These are phyloP conservation scores for Ornithorhynchus anatinus DNA, from an alignment of 2,113 vertebrate genomes.

Conservation along the genomic window DNA sequence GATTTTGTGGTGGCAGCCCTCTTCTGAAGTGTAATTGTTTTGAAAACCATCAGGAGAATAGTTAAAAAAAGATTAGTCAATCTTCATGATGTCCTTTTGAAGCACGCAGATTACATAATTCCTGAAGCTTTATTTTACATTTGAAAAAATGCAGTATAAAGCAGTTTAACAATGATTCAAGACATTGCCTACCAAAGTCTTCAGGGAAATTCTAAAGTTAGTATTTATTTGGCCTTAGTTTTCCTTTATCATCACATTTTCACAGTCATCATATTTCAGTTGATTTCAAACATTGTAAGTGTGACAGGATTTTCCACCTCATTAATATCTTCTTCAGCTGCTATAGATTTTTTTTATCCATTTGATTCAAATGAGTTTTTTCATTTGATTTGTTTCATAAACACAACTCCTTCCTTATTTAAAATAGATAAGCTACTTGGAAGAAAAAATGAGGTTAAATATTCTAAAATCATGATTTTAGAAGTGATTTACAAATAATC, in stretches of 20 bases:
- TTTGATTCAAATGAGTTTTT: not conserved
- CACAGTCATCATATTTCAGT: not conserved
- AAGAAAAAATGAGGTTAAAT: constrained; percentile 2
- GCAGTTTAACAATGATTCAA: constrained; percentile 41
- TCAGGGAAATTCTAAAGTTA: constrained; percentile 16
- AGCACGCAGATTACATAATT: constrained; percentile 61
- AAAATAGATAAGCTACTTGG: not conserved
- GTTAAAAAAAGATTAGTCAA: constrained; percentile 51
- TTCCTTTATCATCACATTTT: not conserved
- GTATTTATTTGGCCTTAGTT: not conserved
- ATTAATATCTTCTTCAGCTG: not conserved
- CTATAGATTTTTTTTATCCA: not conserved
- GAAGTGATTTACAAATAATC: constrained; percentile 57
- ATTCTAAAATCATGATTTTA: constrained; percentile 51
- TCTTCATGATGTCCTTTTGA: constrained; percentile 62
- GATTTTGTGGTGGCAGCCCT: constrained; percentile 32
- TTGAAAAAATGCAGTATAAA: constrained; percentile 27
- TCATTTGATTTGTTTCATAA: constrained; percentile 16
- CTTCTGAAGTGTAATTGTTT: constrained; percentile 33
- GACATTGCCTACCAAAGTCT: constrained; percentile 16
- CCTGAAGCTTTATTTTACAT: constrained; percentile 50
- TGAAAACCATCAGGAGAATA: constrained; percentile 40
- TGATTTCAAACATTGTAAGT: not conserved
- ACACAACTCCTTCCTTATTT: constrained; percentile 8
- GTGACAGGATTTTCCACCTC: not conserved